phyloP scores from a whole-genome alignment of 2,888 invertebrate species.

The Gymnosoma rotundatum region DNA sequence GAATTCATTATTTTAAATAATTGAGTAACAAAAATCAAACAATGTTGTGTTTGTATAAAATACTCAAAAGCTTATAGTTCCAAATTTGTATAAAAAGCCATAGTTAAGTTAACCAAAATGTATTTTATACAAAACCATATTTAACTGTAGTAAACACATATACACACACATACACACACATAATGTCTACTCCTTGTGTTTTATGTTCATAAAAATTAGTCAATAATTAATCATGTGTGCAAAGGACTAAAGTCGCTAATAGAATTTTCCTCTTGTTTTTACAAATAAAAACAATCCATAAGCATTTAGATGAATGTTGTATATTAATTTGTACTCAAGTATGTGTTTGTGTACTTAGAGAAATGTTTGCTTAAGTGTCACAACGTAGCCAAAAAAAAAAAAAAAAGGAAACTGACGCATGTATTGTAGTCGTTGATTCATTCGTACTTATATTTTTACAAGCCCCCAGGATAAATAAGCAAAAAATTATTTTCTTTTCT shows the following conservation, averaged over 20 bases:
- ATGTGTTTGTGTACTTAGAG: slow-evolving; percentile 19
- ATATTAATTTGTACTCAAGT: slow-evolving; percentile 14
- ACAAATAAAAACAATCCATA: slow-evolving; percentile 48
- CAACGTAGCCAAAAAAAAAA: slow-evolving; percentile 33
- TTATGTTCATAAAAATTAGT: slow-evolving; percentile 77
- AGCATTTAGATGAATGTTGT: slow-evolving; percentile 14
- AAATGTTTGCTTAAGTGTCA: slow-evolving; percentile 66
- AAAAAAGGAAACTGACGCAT: slow-evolving; percentile 17
- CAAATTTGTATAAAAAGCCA: slow-evolving; percentile 37
- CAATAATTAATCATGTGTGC: slow-evolving; percentile 80
- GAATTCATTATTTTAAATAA: slow-evolving; percentile 41
- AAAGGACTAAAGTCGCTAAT: slow-evolving; percentile 76
- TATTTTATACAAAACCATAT: slow-evolving; percentile 43
- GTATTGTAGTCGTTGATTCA: slow-evolving; percentile 29
- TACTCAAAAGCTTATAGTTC: slow-evolving; percentile 68
- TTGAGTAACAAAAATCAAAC: slow-evolving; percentile 34
- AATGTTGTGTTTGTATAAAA: slow-evolving; percentile 38
- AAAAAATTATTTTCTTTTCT: slow-evolving; percentile 43
- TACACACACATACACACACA: background rate
- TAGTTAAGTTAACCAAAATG: slow-evolving; percentile 53
- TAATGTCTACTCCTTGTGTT: slow-evolving; percentile 45
- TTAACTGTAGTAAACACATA: slow-evolving; percentile 7
- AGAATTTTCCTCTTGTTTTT: slow-evolving; percentile 73
- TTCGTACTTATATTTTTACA: slow-evolving; percentile 31
- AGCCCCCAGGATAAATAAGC: slow-evolving; percentile 58